These are phyloP conservation scores for Amphiprion percula DNA, from an alignment of 2,113 vertebrate genomes.

Conservation along the genomic window DNA sequence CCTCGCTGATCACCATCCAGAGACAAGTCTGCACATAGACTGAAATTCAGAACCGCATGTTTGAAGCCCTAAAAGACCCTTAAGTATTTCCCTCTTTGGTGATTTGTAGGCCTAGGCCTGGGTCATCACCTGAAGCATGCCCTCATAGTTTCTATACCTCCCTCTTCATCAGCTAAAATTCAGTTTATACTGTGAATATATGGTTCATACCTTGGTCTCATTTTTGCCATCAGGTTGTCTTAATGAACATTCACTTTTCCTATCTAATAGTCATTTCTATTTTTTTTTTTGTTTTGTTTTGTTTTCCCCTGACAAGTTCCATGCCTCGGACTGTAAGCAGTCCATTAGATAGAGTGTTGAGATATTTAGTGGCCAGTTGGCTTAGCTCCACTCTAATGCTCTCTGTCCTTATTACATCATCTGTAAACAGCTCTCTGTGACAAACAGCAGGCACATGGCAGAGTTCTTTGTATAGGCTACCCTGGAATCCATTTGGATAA, in stretches of 20 bases:
- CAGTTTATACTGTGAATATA: background rate
- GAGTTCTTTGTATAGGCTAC: conserved; percentile 26
- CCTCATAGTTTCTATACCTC: background rate
- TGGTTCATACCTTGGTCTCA: background rate
- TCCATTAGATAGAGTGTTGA: conserved; percentile 53
- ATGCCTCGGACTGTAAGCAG: conserved; percentile 26
- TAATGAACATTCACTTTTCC: conserved; percentile 34
- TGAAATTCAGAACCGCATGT: background rate
- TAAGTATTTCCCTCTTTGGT: conserved; percentile 9
- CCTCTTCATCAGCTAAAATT: background rate
- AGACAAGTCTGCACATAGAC: background rate
- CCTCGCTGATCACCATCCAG: conserved; percentile 1
- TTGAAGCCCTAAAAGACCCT: conserved; percentile 7
- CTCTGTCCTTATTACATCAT: conserved; percentile 72
- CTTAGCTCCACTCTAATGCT: conserved; percentile 56
- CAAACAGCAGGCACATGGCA: conserved; percentile 41
- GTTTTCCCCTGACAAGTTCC: conserved; percentile 17
- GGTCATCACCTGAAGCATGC: background rate
- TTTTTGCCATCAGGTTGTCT: conserved; percentile 2
- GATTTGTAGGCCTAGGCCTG: background rate
- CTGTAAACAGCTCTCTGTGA: conserved; percentile 53
- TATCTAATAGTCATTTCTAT: conserved; percentile 9
- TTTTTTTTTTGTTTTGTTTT: conserved; percentile 25
- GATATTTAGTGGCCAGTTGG: conserved; percentile 59
- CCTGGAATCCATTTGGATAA: conserved; percentile 53